Conservation (phyloP, 2,113 vertebrate genomes). For the Mus pahari region DNA sequence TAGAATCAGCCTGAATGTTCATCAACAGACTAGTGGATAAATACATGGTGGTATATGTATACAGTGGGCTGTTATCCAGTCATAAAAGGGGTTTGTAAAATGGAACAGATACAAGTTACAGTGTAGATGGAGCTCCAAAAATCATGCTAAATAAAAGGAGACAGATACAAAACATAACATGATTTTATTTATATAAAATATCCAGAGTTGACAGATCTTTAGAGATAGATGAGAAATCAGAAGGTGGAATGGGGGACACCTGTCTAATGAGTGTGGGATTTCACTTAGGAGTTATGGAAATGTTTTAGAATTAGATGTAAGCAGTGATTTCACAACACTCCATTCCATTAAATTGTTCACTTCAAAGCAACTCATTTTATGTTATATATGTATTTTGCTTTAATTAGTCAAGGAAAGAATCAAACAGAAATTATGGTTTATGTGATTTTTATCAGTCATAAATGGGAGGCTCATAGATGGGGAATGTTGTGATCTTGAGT, state of each 20-base stretch:
- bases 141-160: neutral
- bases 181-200: neutral
- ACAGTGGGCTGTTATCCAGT: neutral
- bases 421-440: neutral
- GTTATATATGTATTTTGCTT: neutral
- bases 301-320: neutral
- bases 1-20: neutral
- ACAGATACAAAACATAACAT: neutral
- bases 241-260: neutral
- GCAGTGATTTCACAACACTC: neutral
- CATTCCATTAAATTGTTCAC: neutral
- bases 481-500: neutral
- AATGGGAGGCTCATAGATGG: neutral
- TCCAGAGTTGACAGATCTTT: neutral
- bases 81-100: neutral
- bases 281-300: neutral
- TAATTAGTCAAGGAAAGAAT: slow-evolving; percentile 2
- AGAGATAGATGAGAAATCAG: neutral
- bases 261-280: neutral
- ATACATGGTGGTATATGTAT: neutral
- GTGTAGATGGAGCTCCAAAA: neutral
- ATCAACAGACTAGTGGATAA: neutral
- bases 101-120: neutral
- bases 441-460: neutral
- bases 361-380: neutral